Base-by-base conservation (phyloP, 2,797 vertebrate genomes). In the Apogon talboti region DNA sequence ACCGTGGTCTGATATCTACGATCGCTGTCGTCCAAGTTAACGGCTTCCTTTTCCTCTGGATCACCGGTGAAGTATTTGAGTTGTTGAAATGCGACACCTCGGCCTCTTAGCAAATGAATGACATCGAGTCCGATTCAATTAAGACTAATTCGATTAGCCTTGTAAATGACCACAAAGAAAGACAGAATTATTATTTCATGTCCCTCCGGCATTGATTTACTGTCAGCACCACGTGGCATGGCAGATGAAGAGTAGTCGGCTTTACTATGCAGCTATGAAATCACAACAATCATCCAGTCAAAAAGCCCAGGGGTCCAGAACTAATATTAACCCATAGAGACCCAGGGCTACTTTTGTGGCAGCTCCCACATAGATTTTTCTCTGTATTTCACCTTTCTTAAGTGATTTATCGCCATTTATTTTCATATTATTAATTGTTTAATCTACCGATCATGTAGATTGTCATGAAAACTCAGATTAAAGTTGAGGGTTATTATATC, bases 121-220 rank as follows among this genome's bases (percentile, higher is more conserved):
- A 78, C 84, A 75, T 68, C 28, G 42, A 71, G 63, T 81, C 48
- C 61, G 37, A 81, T 80, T 75, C 14, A 70, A 64, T 88, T 81
- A 68, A 37, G 65, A 54, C 51, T 87, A 78, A 85, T 89, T 81
- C 69, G 69, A 88, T 84, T 60, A 82, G 66, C 65, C 11, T 67
- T 67, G 56, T 49, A 80, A 76, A 74, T 81, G 80, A 77, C 72
- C 74, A 69, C 40, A 37, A 74, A 68, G 53, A 81, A 62, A 71
- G 63, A 72, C 63, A 59, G 61, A 66, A 70, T 82, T 81, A 71
- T 78, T 46, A 63, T 78, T 81, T 74, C 59, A 35, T 54, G 46
- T 59, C 70, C 76, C 62, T 63, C 41, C 38, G 66, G 79, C 41
- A 83, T 58, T 68, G 75, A 81, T 81, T 79, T 62, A 72, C 61